A percentile compares a stretch with the other conserved stretches of the same genome.
phyloP scores from a whole-genome alignment of 1,140 invertebrate genomes.

The Bombyx mori region ASM3026992v2 NC_085109.1:3860501-3861000 shows the following conservation, averaged over 20 bases:
- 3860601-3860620: conserved; percentile 95
- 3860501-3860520: too few relatives aligned
- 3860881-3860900: too few relatives aligned
- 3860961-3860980: too few relatives aligned
- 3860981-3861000: too few relatives aligned
- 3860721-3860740: conserved; percentile 99
- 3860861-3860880: too few relatives aligned
- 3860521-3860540: conserved; percentile 89
- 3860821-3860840: too few relatives aligned
- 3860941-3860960: too few relatives aligned
- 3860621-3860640: conserved; percentile 87
- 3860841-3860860: too few relatives aligned
- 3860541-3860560: conserved; percentile 96
- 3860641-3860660: conserved; percentile 99
- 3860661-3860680: conserved; percentile 97
- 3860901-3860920: too few relatives aligned
- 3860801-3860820: too few relatives aligned
- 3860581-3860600: conserved; percentile 94
- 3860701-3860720: conserved; percentile 89
- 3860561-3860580: conserved; percentile 97
- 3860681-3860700: conserved; percentile 98
- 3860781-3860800: too few relatives aligned
- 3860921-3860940: too few relatives aligned
- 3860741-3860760: conserved; percentile 26
- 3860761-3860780: background rate